Evolutionary conservation across 2,797 vertebrate species (phyloP).

Genomic region (Knipowitschia caucasica): DNA sequence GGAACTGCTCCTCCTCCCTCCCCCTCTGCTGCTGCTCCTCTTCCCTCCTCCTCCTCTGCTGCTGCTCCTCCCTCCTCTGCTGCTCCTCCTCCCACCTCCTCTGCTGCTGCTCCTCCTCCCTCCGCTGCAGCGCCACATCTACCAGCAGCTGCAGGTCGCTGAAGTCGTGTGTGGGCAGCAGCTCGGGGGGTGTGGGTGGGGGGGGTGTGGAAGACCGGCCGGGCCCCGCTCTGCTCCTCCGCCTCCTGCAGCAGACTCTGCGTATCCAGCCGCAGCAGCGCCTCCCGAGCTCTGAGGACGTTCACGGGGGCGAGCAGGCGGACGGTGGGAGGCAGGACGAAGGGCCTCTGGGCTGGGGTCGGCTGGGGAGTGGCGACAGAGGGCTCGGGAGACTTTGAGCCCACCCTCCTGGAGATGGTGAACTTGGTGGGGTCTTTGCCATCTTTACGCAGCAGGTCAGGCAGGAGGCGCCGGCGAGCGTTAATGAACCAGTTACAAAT

Average conservation of each 20-base stretch:
- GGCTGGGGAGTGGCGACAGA: slow-evolving; percentile 15
- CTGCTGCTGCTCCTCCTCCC: slow-evolving; percentile 13
- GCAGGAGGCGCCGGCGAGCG: slow-evolving; percentile 88
- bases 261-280: slow-evolving; percentile 74
- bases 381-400: slow-evolving; percentile 68
- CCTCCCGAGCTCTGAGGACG: slow-evolving; percentile 66
- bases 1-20: slow-evolving; percentile 13
- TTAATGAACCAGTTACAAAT: slow-evolving; percentile 99
- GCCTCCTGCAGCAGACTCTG: slow-evolving; percentile 65
- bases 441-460: slow-evolving; percentile 90
- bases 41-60: neutral
- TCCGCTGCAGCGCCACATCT: slow-evolving; percentile 85
- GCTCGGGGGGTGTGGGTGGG: slow-evolving; percentile 87
- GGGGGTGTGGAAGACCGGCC: slow-evolving; percentile 84
- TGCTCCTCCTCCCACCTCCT: neutral
- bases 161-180: slow-evolving; percentile 85
- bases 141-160: slow-evolving; percentile 89
- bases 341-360: slow-evolving; percentile 55
- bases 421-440: slow-evolving; percentile 95
- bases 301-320: slow-evolving; percentile 80
- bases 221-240: slow-evolving; percentile 32
- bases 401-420: slow-evolving; percentile 90
- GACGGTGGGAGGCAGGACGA: slow-evolving; percentile 75
- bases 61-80: neutral
- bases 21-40: neutral